These are phyloP conservation scores for Sebastes paucispinis DNA, from an alignment of 2,797 vertebrate species.

Conservation along the genomic window DNA sequence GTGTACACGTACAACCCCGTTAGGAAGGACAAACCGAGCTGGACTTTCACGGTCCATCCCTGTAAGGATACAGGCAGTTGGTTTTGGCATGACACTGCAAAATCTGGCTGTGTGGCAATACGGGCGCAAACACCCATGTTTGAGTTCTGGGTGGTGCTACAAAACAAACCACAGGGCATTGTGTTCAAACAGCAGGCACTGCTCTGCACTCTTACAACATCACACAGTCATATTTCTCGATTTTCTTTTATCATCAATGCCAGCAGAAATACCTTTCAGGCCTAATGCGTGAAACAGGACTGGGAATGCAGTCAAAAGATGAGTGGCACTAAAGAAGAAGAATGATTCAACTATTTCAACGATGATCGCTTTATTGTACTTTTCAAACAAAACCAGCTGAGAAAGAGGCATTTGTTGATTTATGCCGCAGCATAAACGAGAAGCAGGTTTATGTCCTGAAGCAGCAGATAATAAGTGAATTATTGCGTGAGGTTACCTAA, in stretches of 20 bases:
- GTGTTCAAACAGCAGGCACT: slow-evolving; percentile 61
- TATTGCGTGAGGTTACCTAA: not conserved
- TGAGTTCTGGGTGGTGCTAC: slow-evolving; percentile 65
- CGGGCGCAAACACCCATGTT: slow-evolving; percentile 67
- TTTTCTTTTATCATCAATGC: slow-evolving; percentile 38
- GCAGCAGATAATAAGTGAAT: slow-evolving; percentile 3
- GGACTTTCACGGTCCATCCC: slow-evolving; percentile 34
- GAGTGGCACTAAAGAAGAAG: slow-evolving; percentile 32
- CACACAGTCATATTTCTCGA: slow-evolving; percentile 31
- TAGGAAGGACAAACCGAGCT: slow-evolving; percentile 45
- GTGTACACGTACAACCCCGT: not conserved
- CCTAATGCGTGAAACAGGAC: slow-evolving; percentile 34
- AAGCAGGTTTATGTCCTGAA: slow-evolving; percentile 20
- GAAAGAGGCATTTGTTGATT: slow-evolving; percentile 30
- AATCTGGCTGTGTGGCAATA: slow-evolving; percentile 58
- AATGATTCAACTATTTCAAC: slow-evolving; percentile 31
- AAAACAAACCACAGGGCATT: slow-evolving; percentile 66
- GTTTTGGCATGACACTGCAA: slow-evolving; percentile 60
- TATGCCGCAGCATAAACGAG: not conserved
- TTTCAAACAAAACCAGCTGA: slow-evolving; percentile 19
- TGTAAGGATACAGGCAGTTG: slow-evolving; percentile 58
- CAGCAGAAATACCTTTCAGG: slow-evolving; percentile 33
- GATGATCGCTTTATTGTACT: slow-evolving; percentile 20
- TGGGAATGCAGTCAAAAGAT: slow-evolving; percentile 48
- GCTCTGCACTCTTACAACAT: slow-evolving; percentile 24